Evolutionary conservation across 2,888 invertebrate genomes (phyloP).

Genomic region (Lamellibrachia columna): DNA sequence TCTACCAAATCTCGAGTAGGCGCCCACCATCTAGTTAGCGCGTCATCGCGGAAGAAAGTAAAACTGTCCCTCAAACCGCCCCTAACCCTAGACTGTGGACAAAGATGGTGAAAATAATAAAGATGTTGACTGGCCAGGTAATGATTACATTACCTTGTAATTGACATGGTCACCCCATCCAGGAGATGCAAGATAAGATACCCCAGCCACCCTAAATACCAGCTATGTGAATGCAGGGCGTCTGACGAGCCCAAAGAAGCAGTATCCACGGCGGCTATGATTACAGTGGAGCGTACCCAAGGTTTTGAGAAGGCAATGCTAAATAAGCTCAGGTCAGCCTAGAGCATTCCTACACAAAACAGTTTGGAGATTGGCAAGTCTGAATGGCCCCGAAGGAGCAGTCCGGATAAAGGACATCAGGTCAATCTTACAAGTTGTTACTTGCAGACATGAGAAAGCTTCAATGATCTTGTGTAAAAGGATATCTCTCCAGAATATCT

Average conservation of each 20-base stretch:
- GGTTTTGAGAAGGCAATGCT: background rate
- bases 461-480: background rate
- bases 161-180: conserved; percentile 2
- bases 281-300: background rate
- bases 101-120: conserved; percentile 3
- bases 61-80: background rate
- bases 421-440: background rate
- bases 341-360: background rate
- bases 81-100: background rate
- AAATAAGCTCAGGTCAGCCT: background rate
- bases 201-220: background rate
- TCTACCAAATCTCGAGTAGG: background rate
- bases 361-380: background rate
- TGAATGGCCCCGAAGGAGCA: background rate
- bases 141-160: conserved; percentile 12
- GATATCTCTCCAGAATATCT: background rate
- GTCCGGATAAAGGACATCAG: background rate
- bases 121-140: conserved; percentile 16
- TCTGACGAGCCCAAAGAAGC: background rate
- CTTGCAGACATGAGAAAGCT: background rate
- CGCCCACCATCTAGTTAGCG: background rate
- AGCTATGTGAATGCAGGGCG: background rate
- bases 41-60: background rate
- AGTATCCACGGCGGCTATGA: background rate
- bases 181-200: background rate